phyloP scores from a whole-genome alignment of 2,113 vertebrate species.

The Gambusia holbrooki region DNA sequence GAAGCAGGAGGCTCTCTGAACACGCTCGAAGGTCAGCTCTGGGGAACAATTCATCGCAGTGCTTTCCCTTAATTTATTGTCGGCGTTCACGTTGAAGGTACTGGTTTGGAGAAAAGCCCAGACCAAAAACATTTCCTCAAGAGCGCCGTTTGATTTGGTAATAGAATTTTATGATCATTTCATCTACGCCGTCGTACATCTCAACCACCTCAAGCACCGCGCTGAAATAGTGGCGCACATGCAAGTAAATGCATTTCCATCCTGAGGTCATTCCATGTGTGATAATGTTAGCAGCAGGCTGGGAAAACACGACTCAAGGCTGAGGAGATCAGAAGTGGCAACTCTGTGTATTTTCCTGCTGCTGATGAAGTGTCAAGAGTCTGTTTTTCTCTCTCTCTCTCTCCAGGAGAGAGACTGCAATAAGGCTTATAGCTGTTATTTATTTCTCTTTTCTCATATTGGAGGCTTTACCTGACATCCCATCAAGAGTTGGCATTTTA shows the following conservation, averaged over 20 bases:
- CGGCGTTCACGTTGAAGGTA: conserved; percentile 63
- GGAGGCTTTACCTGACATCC: conserved; percentile 23
- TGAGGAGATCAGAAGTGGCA: conserved; percentile 33
- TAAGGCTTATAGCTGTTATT: conserved; percentile 27
- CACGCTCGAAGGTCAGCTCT: conserved; percentile 64
- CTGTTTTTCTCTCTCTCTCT: background rate
- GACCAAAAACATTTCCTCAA: conserved; percentile 65
- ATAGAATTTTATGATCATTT: conserved; percentile 70
- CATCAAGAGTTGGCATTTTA: conserved; percentile 40
- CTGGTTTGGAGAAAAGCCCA: conserved; percentile 73
- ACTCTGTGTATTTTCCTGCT: conserved; percentile 35
- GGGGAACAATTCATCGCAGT: conserved; percentile 41
- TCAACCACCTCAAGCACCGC: conserved; percentile 44
- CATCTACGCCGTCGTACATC: conserved; percentile 58
- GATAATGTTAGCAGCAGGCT: conserved; percentile 44
- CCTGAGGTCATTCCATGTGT: conserved; percentile 54
- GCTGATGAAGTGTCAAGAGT: conserved; percentile 44
- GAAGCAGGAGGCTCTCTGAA: conserved; percentile 33
- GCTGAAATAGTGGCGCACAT: conserved; percentile 30
- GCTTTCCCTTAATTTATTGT: conserved; percentile 57
- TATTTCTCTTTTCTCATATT: conserved; percentile 15
- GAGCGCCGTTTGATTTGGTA: conserved; percentile 69
- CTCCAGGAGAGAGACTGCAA: conserved; percentile 5
- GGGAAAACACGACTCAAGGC: conserved; percentile 43
- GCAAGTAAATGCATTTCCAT: conserved; percentile 45